Evolutionary conservation across 2,797 vertebrate genomes (phyloP), one percentile per base, ranked within the genome.

Genomic region (Thamnophis elegans): DNA sequence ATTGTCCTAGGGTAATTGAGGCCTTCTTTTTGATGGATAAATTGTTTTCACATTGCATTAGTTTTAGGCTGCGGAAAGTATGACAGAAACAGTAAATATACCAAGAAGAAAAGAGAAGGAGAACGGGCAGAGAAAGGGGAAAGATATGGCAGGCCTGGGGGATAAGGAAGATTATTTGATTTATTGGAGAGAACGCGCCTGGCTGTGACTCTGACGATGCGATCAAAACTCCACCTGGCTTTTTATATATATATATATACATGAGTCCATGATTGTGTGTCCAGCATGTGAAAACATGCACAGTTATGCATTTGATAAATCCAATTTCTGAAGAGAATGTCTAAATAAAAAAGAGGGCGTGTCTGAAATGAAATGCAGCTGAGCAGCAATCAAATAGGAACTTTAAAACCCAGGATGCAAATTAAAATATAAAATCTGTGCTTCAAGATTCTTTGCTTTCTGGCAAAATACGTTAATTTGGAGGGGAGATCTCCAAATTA

Each of bases 1-100:
- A 4, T 92, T 86, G 91, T 94, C 94, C 94, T 10, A 58, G 93
- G 93, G 91, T 94, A 95, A 93, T 92, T 92, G 59, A 16, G 85
- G 47, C 95, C 93, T 32, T 89, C 65, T 53, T 89, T 28, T 22
- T 0, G 0, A 60, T n/a, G 78, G 94, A 88, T 55, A 58, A 82
- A 91, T 65, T 60, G 91, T 90, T 95, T 95, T 95, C 94, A 92
- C 47, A n/a, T 36, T 82, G 10, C 88, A 78, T 62, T 92, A 60
- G 47, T 28, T 51, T 78, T 20, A 42, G 36, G 0, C 0, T 0
- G 56, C 42, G 85, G 90, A 82, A 85, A 0, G 73, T 78, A 91
- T 18, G n/a, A 5, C 22, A 25, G 86, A 91, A 90, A 65, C 51
- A 16, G 26, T 42, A 14, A 89, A 86, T 26, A 54, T 56, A 0